Evolutionary conservation across 2,113 vertebrate species (phyloP).

Genomic region (Archocentrus centrarchus): DNA sequence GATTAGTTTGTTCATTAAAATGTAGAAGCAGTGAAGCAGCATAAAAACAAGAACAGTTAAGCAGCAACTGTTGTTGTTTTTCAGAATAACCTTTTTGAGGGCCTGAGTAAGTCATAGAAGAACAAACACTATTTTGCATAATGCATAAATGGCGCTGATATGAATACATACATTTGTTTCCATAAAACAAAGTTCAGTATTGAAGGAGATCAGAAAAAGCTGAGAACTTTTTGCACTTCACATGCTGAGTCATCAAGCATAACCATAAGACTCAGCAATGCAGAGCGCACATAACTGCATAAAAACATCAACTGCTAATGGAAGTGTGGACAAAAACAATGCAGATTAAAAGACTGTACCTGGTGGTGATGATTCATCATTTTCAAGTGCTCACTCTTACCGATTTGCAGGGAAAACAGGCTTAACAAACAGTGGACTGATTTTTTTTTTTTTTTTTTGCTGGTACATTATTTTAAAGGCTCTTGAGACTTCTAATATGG

Average conservation of each 20-base stretch:
- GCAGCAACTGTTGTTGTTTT: not conserved
- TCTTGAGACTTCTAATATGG: not conserved
- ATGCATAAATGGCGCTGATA: not conserved
- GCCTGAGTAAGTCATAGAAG: not conserved
- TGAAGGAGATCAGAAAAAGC: not conserved
- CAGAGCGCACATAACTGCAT: not conserved
- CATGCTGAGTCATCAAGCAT: slow-evolving; percentile 26
- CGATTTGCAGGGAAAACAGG: not conserved
- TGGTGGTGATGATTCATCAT: slow-evolving; percentile 30
- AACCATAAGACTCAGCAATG: slow-evolving; percentile 8
- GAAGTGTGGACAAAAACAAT: slow-evolving; percentile 15
- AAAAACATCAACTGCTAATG: slow-evolving; percentile 7
- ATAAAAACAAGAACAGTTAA: not conserved
- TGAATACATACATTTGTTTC: not conserved
- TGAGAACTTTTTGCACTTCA: not conserved
- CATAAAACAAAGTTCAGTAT: not conserved
- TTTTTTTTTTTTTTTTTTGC: not conserved
- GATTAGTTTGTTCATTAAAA: not conserved
- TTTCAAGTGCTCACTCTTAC: not conserved
- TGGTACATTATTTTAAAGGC: not conserved
- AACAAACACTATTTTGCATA: not conserved
- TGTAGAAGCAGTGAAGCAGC: not conserved
- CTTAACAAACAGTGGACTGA: not conserved
- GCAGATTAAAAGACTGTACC: not conserved
- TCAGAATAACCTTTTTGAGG: not conserved